Evolutionary conservation across 2,113 vertebrate genomes (phyloP).

Genomic region (Picathartes gymnocephalus): DNA sequence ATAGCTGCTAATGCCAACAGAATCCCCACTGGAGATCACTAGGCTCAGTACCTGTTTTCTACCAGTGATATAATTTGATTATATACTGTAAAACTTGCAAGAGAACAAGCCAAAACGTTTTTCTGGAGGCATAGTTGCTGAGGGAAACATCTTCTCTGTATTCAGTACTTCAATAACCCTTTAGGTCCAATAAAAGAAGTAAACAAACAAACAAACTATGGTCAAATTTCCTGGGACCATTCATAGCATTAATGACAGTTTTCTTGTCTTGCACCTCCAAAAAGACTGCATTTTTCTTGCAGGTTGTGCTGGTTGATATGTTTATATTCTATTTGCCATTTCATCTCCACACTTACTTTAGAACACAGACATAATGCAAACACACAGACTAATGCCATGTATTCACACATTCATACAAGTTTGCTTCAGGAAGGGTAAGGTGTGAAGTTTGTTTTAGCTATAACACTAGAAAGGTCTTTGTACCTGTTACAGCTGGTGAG

Average conservation of each 20-base stretch:
- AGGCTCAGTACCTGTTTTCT: neutral
- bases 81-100: neutral
- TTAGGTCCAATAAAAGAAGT: neutral
- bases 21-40: neutral
- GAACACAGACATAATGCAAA: neutral
- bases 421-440: neutral
- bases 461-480: neutral
- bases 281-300: neutral
- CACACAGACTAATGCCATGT: neutral
- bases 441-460: neutral
- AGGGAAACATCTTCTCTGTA: neutral
- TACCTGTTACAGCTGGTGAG: neutral
- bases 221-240: neutral
- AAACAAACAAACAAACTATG: neutral
- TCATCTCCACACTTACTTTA: neutral
- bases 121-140: neutral
- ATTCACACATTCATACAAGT: neutral
- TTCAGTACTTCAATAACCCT: neutral
- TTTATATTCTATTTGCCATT: neutral
- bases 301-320: neutral
- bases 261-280: neutral
- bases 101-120: slow-evolving; percentile 4
- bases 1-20: neutral
- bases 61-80: neutral
- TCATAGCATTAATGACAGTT: neutral